phyloP scores from a whole-genome alignment of 2,888 invertebrate species.

The Tribolium freemani region DNA sequence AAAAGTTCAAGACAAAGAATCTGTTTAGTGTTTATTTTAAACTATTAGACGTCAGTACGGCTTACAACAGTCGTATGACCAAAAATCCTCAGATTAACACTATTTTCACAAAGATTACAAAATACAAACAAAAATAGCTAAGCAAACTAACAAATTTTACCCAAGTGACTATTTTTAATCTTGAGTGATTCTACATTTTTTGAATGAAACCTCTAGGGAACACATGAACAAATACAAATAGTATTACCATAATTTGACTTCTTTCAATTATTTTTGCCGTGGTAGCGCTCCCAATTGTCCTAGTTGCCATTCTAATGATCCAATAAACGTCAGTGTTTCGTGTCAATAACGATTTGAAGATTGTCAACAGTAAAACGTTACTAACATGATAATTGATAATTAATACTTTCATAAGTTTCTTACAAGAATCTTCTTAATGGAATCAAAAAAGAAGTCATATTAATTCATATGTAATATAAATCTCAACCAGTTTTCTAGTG shows the following conservation, averaged over 20 bases:
- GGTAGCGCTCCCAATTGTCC: neutral
- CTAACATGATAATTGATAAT: neutral
- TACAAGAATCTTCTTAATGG: neutral
- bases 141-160: neutral
- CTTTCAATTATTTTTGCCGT: neutral
- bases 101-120: constrained; percentile 6
- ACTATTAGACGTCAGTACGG: neutral
- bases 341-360: too few relatives aligned
- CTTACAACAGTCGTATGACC: neutral
- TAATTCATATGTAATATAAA: neutral
- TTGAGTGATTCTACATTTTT: neutral
- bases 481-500: neutral
- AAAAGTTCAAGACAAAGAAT: neutral
- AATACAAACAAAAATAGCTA: neutral
- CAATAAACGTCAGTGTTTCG: too few relatives aligned
- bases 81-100: constrained; percentile 7
- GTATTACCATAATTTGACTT: neutral
- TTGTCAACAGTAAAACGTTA: neutral
- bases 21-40: neutral
- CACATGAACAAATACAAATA: neutral
- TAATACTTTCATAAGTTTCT: neutral
- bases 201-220: neutral
- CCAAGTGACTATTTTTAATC: neutral
- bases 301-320: neutral
- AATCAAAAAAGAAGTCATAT: neutral